A percentile compares a stretch with the other conserved stretches of the same genome.
Evolutionary conservation across 1,140 invertebrate species (phyloP).

Genomic region (Bactericera cockerelli): DNA sequence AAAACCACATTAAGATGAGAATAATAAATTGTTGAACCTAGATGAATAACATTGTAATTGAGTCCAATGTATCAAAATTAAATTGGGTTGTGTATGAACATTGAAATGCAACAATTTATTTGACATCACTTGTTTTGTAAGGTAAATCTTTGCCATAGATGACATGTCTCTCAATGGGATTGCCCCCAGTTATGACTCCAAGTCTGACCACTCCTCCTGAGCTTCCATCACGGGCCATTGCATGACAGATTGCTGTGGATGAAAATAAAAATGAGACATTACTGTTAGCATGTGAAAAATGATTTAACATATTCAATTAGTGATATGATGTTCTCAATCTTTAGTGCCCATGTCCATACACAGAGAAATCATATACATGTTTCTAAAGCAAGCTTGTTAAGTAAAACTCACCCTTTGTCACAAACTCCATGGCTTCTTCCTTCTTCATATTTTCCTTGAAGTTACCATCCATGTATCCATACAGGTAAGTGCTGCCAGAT

Average conservation of each 20-base stretch:
- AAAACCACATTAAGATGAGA: too few relatives aligned
- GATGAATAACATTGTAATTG: too few relatives aligned
- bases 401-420: slow-evolving; percentile 46
- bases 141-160: slow-evolving; percentile 7
- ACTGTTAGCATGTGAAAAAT: too few relatives aligned
- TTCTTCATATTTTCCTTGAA: slow-evolving; percentile 72
- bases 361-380: too few relatives aligned
- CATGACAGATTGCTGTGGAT: slow-evolving; percentile 61
- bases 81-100: not conserved
- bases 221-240: slow-evolving; percentile 83
- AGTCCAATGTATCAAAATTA: too few relatives aligned
- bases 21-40: too few relatives aligned
- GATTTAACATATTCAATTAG: too few relatives aligned
- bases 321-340: too few relatives aligned
- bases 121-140: not conserved
- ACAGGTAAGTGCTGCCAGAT: slow-evolving; percentile 92
- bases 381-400: too few relatives aligned
- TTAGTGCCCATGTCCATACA: too few relatives aligned
- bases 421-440: slow-evolving; percentile 73
- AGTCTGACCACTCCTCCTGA: slow-evolving; percentile 87
- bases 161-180: slow-evolving; percentile 1
- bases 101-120: not conserved
- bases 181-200: slow-evolving; percentile 51
- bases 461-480: slow-evolving; percentile 83
- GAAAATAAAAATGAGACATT: too few relatives aligned